These are phyloP conservation scores for Oryzias javanicus DNA, from an alignment of 2,113 vertebrate genomes.

Conservation along the genomic window DNA sequence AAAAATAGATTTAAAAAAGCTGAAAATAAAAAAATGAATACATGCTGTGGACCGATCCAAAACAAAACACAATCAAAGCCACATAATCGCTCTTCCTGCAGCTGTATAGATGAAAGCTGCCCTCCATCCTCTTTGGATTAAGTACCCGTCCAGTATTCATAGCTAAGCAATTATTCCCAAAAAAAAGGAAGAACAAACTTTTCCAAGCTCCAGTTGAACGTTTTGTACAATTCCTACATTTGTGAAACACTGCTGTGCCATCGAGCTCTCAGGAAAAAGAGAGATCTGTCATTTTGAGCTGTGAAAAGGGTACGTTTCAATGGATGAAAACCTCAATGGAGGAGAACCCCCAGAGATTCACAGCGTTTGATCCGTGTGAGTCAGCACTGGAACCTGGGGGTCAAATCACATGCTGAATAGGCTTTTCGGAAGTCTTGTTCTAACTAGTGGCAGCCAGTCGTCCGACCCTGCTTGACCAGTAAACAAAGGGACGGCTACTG, in stretches of 20 bases:
- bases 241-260: constrained; percentile 17
- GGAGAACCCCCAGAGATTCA: constrained; percentile 64
- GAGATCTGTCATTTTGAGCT: constrained; percentile 44
- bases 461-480: constrained; percentile 72
- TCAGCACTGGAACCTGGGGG: constrained; percentile 70
- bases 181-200: constrained; percentile 17
- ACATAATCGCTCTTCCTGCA: constrained; percentile 9
- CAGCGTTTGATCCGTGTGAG: constrained; percentile 75
- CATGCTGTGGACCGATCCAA: neutral
- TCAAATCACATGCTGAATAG: constrained; percentile 78
- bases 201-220: constrained; percentile 11
- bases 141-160: constrained; percentile 12
- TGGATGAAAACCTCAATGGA: constrained; percentile 58
- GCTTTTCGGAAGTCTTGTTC: constrained; percentile 78
- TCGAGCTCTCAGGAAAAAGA: constrained; percentile 12
- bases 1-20: too few relatives aligned
- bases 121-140: constrained; percentile 10
- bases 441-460: constrained; percentile 70
- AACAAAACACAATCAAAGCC: neutral
- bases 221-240: constrained; percentile 6
- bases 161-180: neutral
- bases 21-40: too few relatives aligned
- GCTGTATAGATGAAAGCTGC: constrained; percentile 26
- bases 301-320: constrained; percentile 58
- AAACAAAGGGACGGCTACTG: constrained; percentile 73